A percentile compares a stretch with the other conserved stretches of the same genome.
Conservation (phyloP, 2,888 invertebrate species). For the Macrophya annulata region DNA sequence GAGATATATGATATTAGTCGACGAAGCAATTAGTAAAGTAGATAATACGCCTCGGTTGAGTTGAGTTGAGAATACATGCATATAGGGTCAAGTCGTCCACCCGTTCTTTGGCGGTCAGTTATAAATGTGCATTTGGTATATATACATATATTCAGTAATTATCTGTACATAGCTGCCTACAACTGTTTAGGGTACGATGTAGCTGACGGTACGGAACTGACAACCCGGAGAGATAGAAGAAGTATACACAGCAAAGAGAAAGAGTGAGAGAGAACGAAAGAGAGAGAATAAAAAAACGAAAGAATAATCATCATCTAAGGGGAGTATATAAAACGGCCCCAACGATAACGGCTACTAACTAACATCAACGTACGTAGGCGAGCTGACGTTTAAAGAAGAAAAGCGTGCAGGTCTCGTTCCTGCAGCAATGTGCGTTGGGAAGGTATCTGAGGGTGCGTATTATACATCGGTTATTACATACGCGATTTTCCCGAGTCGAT, state of each 20-base stretch:
- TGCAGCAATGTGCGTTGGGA: conserved; percentile 46
- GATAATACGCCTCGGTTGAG: neutral
- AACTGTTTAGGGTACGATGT: conserved; percentile 42
- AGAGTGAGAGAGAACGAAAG: no score
- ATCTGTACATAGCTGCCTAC: neutral
- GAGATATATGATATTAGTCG: neutral
- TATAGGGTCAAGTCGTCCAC: neutral
- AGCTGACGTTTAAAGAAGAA: neutral
- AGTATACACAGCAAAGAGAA: neutral
- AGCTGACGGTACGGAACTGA: neutral
- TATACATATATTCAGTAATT: neutral
- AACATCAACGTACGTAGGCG: neutral
- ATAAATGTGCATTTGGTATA: neutral
- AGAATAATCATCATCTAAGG: neutral
- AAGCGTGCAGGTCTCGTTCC: neutral
- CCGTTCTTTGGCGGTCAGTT: neutral
- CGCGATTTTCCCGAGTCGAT: neutral
- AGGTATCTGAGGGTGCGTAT: conserved; percentile 35
- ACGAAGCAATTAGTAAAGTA: conserved; percentile 20
- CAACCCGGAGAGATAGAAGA: neutral
- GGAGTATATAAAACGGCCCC: neutral
- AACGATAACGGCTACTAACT: neutral
- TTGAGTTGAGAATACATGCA: neutral
- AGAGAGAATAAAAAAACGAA: no score
- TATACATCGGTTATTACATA: no score